Evolutionary conservation across 2,797 vertebrate species (phyloP).

Genomic region (Gorsachius magnificus): DNA sequence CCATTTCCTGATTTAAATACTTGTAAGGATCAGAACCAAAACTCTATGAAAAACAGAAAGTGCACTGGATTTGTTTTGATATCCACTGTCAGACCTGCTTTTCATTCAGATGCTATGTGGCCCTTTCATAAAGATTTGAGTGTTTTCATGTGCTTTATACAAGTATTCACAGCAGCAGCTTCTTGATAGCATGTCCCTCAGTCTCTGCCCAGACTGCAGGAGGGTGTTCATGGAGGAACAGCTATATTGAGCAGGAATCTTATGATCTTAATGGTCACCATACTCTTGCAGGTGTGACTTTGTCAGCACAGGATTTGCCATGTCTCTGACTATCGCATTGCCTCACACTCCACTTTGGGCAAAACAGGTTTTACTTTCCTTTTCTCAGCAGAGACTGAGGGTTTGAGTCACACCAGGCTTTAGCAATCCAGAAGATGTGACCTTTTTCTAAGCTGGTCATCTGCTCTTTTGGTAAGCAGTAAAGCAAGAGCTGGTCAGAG

Average conservation of each 20-base stretch:
- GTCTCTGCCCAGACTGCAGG: background rate
- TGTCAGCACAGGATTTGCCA: background rate
- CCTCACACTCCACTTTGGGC: background rate
- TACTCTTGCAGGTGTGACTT: background rate
- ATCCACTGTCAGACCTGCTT: background rate
- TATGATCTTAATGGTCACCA: background rate
- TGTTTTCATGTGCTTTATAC: background rate
- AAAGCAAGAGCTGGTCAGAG: background rate
- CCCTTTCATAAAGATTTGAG: background rate
- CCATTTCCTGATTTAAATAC: background rate
- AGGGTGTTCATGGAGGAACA: fast-evolving
- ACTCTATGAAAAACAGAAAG: background rate
- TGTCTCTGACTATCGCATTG: background rate
- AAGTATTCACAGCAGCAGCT: background rate
- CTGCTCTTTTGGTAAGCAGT: background rate
- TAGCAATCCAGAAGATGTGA: background rate
- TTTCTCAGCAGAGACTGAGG: background rate
- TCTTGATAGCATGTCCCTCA: background rate
- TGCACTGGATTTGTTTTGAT: background rate
- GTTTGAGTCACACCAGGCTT: background rate
- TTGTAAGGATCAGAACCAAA: background rate
- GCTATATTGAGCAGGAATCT: background rate
- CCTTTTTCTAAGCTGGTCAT: background rate
- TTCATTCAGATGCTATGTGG: background rate
- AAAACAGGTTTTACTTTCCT: background rate